Percentiles rank a stretch among this genome's conserved stretches.
These are phyloP conservation scores for Caenorhabditis afra DNA, from an alignment of 2,888 invertebrate genomes.

Conservation along the genomic window DNA sequence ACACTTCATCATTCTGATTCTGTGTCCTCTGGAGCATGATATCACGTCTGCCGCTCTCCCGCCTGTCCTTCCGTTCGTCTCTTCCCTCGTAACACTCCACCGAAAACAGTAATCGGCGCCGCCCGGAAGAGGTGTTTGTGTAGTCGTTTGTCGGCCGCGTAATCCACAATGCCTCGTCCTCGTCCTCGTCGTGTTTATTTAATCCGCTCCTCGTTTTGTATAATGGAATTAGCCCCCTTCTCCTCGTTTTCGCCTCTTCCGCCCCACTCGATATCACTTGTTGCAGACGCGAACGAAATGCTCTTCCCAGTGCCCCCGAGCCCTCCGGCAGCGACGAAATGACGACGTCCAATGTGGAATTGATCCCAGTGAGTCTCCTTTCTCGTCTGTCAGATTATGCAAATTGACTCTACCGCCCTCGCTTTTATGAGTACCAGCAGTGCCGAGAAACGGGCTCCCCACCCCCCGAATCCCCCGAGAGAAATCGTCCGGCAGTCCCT, in stretches of 20 bases:
- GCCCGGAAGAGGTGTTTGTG: too few relatives aligned
- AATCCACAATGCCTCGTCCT: conserved; percentile 35
- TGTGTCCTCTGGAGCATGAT: too few relatives aligned
- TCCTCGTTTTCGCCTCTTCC: conserved; percentile 3
- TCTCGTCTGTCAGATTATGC: conserved; percentile 44
- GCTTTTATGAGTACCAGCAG: conserved; percentile 46
- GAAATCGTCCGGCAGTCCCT: conserved; percentile 13
- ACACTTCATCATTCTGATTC: too few relatives aligned
- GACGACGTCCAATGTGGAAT: conserved; percentile 55
- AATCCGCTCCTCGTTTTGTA: conserved; percentile 47
- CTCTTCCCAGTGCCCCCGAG: conserved; percentile 3
- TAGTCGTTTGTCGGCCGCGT: conserved; percentile 8
- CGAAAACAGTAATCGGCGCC: too few relatives aligned
- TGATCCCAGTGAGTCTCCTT: conserved; percentile 50
- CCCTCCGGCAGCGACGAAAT: too few relatives aligned
- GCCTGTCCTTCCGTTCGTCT: neutral
- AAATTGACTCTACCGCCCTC: conserved; percentile 36
- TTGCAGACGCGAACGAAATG: conserved; percentile 21
- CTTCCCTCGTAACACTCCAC: neutral
- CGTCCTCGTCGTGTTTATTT: conserved; percentile 38
- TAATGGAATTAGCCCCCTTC: conserved; percentile 56
- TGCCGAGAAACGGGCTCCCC: neutral
- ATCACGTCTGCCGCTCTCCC: neutral
- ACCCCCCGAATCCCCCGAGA: conserved; percentile 1
- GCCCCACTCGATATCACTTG: neutral